Base-by-base conservation (phyloP, 2,888 invertebrate genomes). In the Hypomecis atomaria region DNA sequence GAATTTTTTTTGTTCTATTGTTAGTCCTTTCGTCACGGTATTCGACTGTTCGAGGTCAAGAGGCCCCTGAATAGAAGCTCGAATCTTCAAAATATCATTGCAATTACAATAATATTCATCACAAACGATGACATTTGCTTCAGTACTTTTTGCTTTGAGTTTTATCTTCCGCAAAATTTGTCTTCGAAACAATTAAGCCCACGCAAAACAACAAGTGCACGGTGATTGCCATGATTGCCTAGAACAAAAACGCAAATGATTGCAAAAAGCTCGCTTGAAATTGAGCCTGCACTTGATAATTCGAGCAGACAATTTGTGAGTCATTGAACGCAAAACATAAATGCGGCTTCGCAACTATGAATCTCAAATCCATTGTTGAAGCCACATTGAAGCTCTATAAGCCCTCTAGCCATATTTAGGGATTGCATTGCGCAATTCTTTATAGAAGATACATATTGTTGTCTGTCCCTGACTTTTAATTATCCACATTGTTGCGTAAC, bases 231-330 rank as follows among this genome's bases (percentile, higher is more conserved):
- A 68, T 74, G 73, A 78, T 82, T 77, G 73, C 73, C 65, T 64
- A 67, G 59, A 65, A 64, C 70, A 78, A 78, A 81, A 83, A 76
- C 66, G 52, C n/a, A 69, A 63, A 72, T 68, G 65, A 68, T 52
- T 52, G 67, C 77, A 84, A 85, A 86, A 87, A 83, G 58, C 65
- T 72, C 69, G 73, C 70, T 69, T 72, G 77, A 78, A 83, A 81
- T 76, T 75, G 72, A 79, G 74, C 77, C 73, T 71, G 75, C 72
- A 68, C 78, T 77, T 77, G 77, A 81, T 82, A 88, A 85, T 84
- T 84, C 83, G 81, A 84, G 82, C 83, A 83, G 75, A 83, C 81
- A 78, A 75, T 70, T 78, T 70, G 47, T 87, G 86, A 86, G 73
- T 86, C 86, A 88, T 78, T 77, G 69, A 57, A 70, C 67, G 65